Evolutionary conservation across 1,140 invertebrate species (phyloP), one percentile per base, ranked within the genome.

Genomic region (Drosophila cardini): DNA sequence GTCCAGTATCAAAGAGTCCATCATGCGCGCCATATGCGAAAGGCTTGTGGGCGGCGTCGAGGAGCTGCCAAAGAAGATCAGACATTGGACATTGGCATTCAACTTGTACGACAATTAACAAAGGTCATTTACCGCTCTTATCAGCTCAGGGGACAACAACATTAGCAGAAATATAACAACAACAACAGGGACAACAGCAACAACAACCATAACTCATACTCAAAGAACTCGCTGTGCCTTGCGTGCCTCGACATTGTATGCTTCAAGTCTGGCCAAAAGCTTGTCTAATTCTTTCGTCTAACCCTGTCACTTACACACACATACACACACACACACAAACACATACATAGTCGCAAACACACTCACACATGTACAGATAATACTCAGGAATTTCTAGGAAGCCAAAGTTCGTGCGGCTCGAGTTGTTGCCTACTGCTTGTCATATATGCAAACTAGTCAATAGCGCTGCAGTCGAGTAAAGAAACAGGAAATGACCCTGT

Each of bases 21-120:
- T 95, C 94, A 95, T 95, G 6, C 94, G 91, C 45, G 95, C 95
- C 94, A 95, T 95, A 74, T 95, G 94, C 63, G 95, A 94, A 50
- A 95, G 94, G 53, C 93, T 92, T 42, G 93, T 93, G 60, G 93
- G 93, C 38, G 93, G 92, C 69, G 93, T 93, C 57, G 93, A 93
- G 75, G 82, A 91, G 72, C 80, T 92, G 56, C 3, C 68, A 52
- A 58, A 58, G 26, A 15, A 32, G 38, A 21, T 46, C 11, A 4
- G 32, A 18, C 55, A 46, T 74, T 72, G 70, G 32, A 26, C 45
- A 36, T 58, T 80, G 46, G 60, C 78, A 76, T 85, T 83, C 68
- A 84, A 84, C 77, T 80, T 78, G 81, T 64, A 77, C 70, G 50
- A 5, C 36, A 6, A 36, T 34, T 8, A 48, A 46, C 58, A 82